Base-by-base conservation (phyloP, 2,113 vertebrate species). In the Paratilapia polleni region DNA sequence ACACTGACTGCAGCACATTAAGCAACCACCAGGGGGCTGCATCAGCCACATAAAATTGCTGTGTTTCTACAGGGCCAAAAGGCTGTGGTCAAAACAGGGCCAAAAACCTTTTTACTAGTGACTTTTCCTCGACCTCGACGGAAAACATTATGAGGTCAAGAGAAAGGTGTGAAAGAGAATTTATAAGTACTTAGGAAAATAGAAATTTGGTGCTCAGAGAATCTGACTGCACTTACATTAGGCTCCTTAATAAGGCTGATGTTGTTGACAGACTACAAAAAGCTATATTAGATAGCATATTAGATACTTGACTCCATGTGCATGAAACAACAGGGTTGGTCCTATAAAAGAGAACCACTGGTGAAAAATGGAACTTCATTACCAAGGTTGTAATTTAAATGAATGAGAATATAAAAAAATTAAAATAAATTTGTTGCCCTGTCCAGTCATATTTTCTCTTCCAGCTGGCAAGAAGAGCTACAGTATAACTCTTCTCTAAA, bases 1-100 rank as follows among this genome's bases (percentile, higher is more conserved):
- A n/a, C 22, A 77, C 15, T 41, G 9, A 26, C 17, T 84, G 74
- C 74, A 77, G 31, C 31, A 76, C 64, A 52, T n/a, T 6, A 56
- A 78, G 6, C 26, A 12, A 34, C 85, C 90, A 86, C 5, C 6
- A 88, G 90, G 61, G 64, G 81, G 85, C 77, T 66, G 81, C 58
- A 81, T n/a, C 57, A 60, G n/a, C 14, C 56, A 22, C n/a, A 52
- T 3, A 1, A 49, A 7, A 70, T 1, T 20, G 28, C 2, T 10
- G 4, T 13, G 64, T n/a, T 36, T 77, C 31, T 6, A 13, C 28
- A 47, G 1, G 12, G 26, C n/a, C 59, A 62, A 11, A 74, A 68
- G 15, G 14, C 41, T 47, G 64, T 43, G 47, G 64, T 6, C 14
- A n/a, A 26, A n/a, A 19, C 7, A 68, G 6, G 15, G 64, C 26